Percentiles rank a stretch among this genome's conserved stretches.
Evolutionary conservation across 2,797 vertebrate genomes (phyloP).

Genomic region (Spatula clypeata): DNA sequence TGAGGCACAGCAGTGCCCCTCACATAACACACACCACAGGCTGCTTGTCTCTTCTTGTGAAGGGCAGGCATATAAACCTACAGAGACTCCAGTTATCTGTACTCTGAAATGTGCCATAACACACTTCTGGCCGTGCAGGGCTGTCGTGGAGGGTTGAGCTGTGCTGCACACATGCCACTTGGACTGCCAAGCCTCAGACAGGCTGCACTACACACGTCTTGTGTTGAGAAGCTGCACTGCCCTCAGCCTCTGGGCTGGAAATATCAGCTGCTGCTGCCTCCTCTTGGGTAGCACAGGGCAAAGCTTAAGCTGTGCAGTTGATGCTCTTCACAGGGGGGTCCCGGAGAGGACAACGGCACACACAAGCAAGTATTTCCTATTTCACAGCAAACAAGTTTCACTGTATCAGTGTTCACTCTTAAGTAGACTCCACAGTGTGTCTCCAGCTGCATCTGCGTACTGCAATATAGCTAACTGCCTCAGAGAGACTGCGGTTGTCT

Average conservation of each 20-base stretch:
- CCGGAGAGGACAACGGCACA: not conserved
- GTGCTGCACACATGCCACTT: not conserved
- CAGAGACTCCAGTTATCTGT: not conserved
- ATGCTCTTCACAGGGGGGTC: not conserved
- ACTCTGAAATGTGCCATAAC: not conserved
- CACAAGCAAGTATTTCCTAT: slow-evolving; percentile 12
- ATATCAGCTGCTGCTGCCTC: not conserved
- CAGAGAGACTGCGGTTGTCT: slow-evolving; percentile 23
- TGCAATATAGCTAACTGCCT: slow-evolving; percentile 36
- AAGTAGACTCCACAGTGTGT: slow-evolving; percentile 35
- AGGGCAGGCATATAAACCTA: not conserved
- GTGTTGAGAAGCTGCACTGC: not conserved
- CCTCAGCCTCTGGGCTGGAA: not conserved
- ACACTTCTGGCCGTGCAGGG: not conserved
- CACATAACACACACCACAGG: accelerated
- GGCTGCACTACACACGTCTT: not conserved
- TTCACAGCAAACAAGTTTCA: slow-evolving; percentile 43
- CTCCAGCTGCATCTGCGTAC: slow-evolving; percentile 36
- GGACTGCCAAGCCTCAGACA: not conserved
- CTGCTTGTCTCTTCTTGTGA: not conserved
- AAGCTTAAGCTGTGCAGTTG: not conserved
- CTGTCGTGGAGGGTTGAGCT: not conserved
- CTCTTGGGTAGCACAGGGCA: not conserved
- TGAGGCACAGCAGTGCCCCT: not conserved
- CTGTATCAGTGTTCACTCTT: slow-evolving; percentile 68